A percentile compares a stretch with the other conserved stretches of the same genome.
phyloP scores from a whole-genome alignment of 2,113 vertebrate species.

The Okapia johnstoni region DNA sequence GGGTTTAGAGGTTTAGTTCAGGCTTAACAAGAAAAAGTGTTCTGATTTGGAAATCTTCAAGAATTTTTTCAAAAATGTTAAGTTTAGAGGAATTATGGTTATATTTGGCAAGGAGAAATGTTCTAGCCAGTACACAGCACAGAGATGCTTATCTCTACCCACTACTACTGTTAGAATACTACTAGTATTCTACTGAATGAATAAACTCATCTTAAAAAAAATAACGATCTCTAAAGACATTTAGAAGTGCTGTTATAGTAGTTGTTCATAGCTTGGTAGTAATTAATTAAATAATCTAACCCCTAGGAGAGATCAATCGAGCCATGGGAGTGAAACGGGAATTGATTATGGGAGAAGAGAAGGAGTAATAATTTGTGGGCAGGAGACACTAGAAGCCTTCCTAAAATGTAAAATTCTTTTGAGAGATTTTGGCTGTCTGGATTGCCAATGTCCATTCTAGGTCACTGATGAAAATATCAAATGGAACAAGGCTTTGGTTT shows the following conservation, averaged over 20 bases:
- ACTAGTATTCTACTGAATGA: neutral
- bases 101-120: neutral
- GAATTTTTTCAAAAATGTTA: neutral
- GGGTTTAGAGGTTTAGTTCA: neutral
- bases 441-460: conserved; percentile 14
- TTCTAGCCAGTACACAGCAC: neutral
- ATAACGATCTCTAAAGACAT: neutral
- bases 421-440: neutral
- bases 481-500: conserved; percentile 18
- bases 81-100: neutral
- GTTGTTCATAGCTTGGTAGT: neutral
- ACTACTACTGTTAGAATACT: neutral
- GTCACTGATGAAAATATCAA: conserved; percentile 36
- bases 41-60: neutral
- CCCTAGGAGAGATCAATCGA: neutral
- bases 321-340: neutral
- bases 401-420: neutral
- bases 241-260: neutral
- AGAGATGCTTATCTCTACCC: neutral
- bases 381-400: neutral
- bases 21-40: neutral
- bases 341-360: neutral
- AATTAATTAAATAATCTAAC: neutral
- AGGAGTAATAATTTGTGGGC: neutral
- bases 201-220: neutral